Evolutionary conservation across 2,797 vertebrate species (phyloP).

Genomic region (Peromyscus melanophrys): DNA sequence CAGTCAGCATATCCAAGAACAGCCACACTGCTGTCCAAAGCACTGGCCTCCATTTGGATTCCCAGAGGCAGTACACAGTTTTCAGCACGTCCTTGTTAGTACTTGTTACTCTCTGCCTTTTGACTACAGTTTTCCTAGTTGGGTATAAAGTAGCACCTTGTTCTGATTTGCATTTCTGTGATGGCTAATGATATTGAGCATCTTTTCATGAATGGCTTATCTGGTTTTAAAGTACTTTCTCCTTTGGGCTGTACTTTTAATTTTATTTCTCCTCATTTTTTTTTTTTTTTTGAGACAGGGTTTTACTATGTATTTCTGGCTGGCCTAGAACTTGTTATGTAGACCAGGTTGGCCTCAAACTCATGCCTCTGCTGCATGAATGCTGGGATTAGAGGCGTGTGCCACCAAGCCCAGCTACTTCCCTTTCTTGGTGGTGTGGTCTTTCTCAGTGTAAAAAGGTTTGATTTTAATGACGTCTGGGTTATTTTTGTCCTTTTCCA

Average conservation of each 20-base stretch:
- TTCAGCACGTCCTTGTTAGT: too few relatives aligned
- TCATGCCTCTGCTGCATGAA: background rate
- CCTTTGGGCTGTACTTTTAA: background rate
- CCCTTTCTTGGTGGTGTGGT: background rate
- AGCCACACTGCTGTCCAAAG: background rate
- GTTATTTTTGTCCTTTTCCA: background rate
- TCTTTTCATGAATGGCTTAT: background rate
- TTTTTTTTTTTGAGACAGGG: background rate
- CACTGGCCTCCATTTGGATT: too few relatives aligned
- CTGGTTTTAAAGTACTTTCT: background rate
- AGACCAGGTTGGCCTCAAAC: background rate
- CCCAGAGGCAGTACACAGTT: background rate
- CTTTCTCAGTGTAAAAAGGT: background rate
- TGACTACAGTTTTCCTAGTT: too few relatives aligned
- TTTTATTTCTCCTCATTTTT: background rate
- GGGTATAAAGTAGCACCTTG: background rate
- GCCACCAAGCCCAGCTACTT: background rate
- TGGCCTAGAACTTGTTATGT: background rate
- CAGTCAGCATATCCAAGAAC: background rate
- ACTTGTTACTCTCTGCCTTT: too few relatives aligned
- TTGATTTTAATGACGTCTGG: too few relatives aligned
- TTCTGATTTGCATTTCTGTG: background rate
- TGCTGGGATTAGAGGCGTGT: background rate
- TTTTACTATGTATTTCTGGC: background rate
- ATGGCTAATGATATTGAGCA: background rate